A percentile compares a stretch with the other conserved stretches of the same genome.
These are phyloP conservation scores for Muscicapa adusta DNA, from an alignment of 2,113 vertebrate genomes.

Conservation along the genomic window DNA sequence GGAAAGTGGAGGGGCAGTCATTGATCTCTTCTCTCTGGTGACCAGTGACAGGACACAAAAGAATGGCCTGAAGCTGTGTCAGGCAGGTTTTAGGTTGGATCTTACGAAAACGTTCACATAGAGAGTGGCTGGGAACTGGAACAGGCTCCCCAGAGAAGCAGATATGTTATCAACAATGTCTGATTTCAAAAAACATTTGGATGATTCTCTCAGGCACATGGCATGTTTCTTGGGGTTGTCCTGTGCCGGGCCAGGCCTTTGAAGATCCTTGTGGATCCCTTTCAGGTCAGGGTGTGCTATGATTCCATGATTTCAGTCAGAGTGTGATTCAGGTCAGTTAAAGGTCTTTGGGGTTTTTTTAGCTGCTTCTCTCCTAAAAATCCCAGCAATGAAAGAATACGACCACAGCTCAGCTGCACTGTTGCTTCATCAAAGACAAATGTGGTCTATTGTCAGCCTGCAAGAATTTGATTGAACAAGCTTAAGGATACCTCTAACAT, in stretches of 20 bases:
- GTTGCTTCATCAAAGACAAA: background rate
- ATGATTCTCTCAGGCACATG: background rate
- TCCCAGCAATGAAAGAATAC: background rate
- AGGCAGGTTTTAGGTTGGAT: background rate
- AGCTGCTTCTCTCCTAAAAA: background rate
- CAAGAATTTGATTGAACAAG: background rate
- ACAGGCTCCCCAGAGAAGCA: background rate
- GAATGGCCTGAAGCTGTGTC: background rate
- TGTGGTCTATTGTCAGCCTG: background rate
- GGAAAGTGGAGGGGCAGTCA: background rate
- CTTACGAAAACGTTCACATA: background rate
- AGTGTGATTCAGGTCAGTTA: background rate
- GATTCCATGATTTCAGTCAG: background rate
- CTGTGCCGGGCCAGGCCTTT: background rate
- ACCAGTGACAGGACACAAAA: background rate
- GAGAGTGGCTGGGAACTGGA: background rate
- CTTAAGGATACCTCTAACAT: background rate
- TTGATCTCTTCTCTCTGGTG: background rate
- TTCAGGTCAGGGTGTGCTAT: background rate
- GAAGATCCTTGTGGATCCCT: background rate
- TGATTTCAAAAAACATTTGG: background rate
- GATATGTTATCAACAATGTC: background rate
- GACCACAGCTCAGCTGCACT: background rate
- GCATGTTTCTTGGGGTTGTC: background rate
- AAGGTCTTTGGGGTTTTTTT: background rate